These are phyloP conservation scores for Charina bottae DNA, from an alignment of 2,113 vertebrate genomes.

Conservation along the genomic window DNA sequence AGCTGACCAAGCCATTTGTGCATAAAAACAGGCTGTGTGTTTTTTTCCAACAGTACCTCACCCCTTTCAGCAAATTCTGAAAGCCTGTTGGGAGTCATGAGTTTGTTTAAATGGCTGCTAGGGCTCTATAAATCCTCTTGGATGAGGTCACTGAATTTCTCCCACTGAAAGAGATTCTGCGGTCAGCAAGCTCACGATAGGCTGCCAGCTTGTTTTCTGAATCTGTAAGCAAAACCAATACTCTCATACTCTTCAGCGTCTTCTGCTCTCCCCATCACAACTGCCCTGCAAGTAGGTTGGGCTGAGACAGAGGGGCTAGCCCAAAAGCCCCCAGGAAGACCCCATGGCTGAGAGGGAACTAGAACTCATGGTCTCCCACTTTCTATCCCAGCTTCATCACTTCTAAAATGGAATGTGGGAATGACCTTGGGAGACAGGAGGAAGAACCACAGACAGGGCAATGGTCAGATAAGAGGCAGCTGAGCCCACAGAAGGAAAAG, in stretches of 20 bases:
- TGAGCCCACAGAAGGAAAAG: too few relatives aligned
- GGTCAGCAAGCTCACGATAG: background rate
- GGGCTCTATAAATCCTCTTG: background rate
- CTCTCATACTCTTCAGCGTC: too few relatives aligned
- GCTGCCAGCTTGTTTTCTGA: background rate
- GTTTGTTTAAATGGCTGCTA: background rate
- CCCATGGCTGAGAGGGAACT: too few relatives aligned
- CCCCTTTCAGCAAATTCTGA: background rate
- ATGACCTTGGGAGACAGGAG: too few relatives aligned
- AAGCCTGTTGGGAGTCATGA: background rate
- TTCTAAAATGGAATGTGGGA: too few relatives aligned
- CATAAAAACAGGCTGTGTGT: background rate
- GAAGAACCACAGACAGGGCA: too few relatives aligned
- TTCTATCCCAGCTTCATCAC: too few relatives aligned
- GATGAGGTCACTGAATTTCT: constrained; percentile 6
- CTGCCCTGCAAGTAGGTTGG: background rate
- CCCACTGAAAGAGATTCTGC: background rate
- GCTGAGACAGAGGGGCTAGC: too few relatives aligned
- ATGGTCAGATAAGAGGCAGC: too few relatives aligned
- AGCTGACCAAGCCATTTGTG: too few relatives aligned
- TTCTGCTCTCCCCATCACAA: background rate
- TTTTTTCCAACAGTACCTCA: background rate
- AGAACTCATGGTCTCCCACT: too few relatives aligned
- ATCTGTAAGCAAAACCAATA: background rate
- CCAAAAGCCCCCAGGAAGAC: too few relatives aligned